Evolutionary conservation across 1,140 invertebrate species (phyloP), one percentile per base, ranked within the genome.

Genomic region (Bombus sibiricus): DNA sequence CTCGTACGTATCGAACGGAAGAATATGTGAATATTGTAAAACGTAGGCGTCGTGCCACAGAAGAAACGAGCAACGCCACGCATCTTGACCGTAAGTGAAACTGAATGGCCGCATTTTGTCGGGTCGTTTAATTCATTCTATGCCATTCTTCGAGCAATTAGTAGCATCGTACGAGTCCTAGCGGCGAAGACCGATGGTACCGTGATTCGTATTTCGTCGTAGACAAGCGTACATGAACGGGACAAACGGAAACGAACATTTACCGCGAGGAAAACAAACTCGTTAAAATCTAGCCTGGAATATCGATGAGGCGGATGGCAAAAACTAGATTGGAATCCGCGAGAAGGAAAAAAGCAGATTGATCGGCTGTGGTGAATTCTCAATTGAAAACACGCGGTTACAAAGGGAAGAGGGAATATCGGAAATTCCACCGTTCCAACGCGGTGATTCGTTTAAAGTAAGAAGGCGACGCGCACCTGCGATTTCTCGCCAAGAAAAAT

Each of bases 91-190:
- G 41, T 89, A 90, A 90, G 89, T 90, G 89, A 89, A 39, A 82
- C 73, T 90, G 89, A 90, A 90, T 90, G 86, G 66, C 69, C 73
- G 53, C 88, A 81, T 90, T 90, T 90, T 89, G 88, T 90, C 78
- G 71, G 74, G 37, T 73, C 89, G 86, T 89, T 89, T 81, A 76
- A 82, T 82, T 57, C 47, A 90, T 81, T 89, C 81, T 84, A 73
- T 37, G n/a, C 32, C 37, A 85, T 66, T 89, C 80, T 81, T 59
- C 71, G 74, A 53, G 71, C 88, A 75, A 84, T 90, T 87, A 84
- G 75, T 41, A 73, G 78, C 53, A 69, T 66, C 77, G 73, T 87
- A 59, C 83, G 62, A 76, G 71, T 64, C 41, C 9, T 3, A 78
- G 25, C 47, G 18, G 68, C 74, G 72, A 76, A 41, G 18, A 77